phyloP scores from a whole-genome alignment of 2,113 vertebrate genomes.

The Tretioscincus oriximinensis region DNA sequence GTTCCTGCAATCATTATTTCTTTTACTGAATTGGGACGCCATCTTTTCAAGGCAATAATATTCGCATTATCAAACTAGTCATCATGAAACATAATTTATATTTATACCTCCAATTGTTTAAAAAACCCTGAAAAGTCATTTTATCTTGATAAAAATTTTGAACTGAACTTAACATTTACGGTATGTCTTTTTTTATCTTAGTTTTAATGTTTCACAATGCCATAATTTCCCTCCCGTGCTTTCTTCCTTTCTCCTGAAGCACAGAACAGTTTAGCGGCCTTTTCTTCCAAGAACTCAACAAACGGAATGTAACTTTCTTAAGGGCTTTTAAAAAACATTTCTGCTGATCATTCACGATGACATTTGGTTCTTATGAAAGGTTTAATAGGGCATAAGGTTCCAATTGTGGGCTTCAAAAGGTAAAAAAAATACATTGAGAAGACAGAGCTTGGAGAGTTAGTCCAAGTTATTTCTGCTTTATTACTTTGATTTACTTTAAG shows the following conservation, averaged over 20 bases:
- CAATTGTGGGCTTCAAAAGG: constrained; percentile 59
- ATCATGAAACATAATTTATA: constrained; percentile 12
- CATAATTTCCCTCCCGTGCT: constrained; percentile 18
- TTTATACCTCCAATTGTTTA: neutral
- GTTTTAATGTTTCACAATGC: constrained; percentile 29
- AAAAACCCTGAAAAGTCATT: neutral
- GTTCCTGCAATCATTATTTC: constrained; percentile 2
- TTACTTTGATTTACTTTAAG: constrained; percentile 14
- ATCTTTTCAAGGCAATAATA: constrained; percentile 3
- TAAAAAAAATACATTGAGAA: constrained; percentile 43
- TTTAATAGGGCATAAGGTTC: constrained; percentile 65
- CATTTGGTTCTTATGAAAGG: constrained; percentile 58
- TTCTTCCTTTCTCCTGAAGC: constrained; percentile 1
- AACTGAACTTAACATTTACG: constrained; percentile 29
- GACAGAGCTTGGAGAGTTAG: constrained; percentile 38
- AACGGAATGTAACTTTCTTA: constrained; percentile 58
- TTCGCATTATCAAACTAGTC: neutral
- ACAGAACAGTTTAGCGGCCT: constrained; percentile 53
- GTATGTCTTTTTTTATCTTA: constrained; percentile 13
- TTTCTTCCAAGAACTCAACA: constrained; percentile 58
- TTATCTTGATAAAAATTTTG: constrained; percentile 12
- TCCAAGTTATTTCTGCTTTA: constrained; percentile 33
- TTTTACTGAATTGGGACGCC: constrained; percentile 19
- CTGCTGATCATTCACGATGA: constrained; percentile 63
- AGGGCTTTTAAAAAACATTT: constrained; percentile 57